Evolutionary conservation across 2,888 invertebrate species (phyloP).

Genomic region (Hypolimnas misippus): DNA sequence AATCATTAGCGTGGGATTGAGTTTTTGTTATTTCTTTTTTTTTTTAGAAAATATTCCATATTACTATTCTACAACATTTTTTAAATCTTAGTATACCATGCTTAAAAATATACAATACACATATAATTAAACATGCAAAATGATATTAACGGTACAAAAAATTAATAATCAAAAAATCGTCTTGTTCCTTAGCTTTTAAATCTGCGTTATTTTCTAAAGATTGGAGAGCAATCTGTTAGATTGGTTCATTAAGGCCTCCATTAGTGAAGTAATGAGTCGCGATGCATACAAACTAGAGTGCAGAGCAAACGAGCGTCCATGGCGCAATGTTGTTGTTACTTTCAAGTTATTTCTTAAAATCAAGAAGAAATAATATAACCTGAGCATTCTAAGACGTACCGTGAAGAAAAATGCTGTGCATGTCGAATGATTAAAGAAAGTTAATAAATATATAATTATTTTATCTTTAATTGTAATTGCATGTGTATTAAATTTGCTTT

Average conservation of each 20-base stretch:
- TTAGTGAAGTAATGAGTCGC: constrained; percentile 82
- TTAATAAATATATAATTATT: no score
- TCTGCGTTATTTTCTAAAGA: constrained; percentile 76
- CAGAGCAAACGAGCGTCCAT: constrained; percentile 55
- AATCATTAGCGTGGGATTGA: constrained; percentile 60
- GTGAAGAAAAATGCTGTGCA: neutral
- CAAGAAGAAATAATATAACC: neutral
- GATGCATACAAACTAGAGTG: constrained; percentile 68
- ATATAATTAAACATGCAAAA: no score
- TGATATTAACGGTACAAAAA: no score
- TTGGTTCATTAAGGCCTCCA: constrained; percentile 82
- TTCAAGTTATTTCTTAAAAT: constrained; percentile 9
- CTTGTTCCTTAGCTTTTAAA: constrained; percentile 69
- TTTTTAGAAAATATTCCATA: neutral
- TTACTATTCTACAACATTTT: no score
- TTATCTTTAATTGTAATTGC: no score
- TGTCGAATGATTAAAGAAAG: no score
- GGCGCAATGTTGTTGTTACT: constrained; percentile 7
- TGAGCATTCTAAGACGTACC: neutral
- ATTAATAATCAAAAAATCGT: constrained; percentile 71
- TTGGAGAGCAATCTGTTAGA: constrained; percentile 83
- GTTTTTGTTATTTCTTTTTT: constrained; percentile 20
- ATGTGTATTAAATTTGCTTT: no score
- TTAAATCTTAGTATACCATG: no score
- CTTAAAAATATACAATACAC: no score